Percentiles rank a stretch among this genome's conserved stretches.
Conservation (phyloP, 1,140 invertebrate genomes). For the Cydia strobilella region DNA sequence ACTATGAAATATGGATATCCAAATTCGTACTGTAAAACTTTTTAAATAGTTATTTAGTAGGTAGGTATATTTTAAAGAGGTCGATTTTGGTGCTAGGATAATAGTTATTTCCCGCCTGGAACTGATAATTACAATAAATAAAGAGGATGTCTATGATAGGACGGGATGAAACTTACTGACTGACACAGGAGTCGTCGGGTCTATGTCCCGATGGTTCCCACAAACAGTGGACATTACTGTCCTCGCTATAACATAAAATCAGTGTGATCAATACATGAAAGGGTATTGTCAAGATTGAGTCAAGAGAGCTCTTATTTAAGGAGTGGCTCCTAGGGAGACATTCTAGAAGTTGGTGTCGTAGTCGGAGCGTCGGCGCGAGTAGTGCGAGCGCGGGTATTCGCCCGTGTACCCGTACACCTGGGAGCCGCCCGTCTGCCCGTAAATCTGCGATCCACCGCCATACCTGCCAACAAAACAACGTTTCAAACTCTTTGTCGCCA, state of each 20-base stretch:
- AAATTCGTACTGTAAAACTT: conserved; percentile 1
- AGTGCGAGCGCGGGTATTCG: conserved; percentile 76
- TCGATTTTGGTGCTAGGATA: conserved; percentile 36
- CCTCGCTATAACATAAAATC: neutral
- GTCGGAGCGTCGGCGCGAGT: conserved; percentile 82
- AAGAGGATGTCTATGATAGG: conserved; percentile 17
- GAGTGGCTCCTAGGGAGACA: conserved; percentile 42
- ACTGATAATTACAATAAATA: conserved; percentile 51
- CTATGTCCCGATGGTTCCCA: neutral
- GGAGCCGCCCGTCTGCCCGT: conserved; percentile 76
- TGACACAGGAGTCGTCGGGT: neutral
- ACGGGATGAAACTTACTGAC: conserved; percentile 1
- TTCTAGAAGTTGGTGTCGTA: conserved; percentile 82
- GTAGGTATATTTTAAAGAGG: neutral
- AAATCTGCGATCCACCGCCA: conserved; percentile 69
- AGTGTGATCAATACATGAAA: conserved; percentile 39
- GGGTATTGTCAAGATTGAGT: conserved; percentile 73
- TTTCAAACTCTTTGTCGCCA: conserved; percentile 26
- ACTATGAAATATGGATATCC: conserved; percentile 14
- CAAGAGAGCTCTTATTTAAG: conserved; percentile 46
- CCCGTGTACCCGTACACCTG: conserved; percentile 78
- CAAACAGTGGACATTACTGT: neutral
- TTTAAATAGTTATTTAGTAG: neutral
- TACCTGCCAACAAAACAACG: conserved; percentile 50
- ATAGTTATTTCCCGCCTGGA: conserved; percentile 67